Evolutionary conservation across 2,113 vertebrate genomes (phyloP), one percentile per base, ranked within the genome.

Genomic region (Eubucco bourcierii): DNA sequence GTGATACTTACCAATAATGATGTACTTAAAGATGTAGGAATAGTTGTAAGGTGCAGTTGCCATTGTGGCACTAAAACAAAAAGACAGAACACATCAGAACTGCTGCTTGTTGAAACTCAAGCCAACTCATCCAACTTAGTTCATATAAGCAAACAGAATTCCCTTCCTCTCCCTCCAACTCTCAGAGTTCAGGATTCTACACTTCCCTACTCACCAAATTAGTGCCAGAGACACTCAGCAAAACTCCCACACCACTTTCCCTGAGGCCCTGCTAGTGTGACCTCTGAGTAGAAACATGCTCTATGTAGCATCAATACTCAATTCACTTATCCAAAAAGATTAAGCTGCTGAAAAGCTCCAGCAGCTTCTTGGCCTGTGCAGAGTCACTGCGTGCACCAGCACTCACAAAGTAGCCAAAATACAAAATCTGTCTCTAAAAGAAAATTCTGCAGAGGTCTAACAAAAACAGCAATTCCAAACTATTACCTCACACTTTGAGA

Each of bases 21-120:
- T 99, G 97, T 99, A 99, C 91, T 99, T 99, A 97, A 99, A 99
- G 98, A 99, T 99, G 98, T 99, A 99, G 90, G 99, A 99, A 93
- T 99, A 99, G 98, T 99, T 99, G 98, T 99, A 99, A 74, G 99
- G 99, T 97, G 99, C 99, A 80, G 99, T 99, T 96, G 99, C 99
- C 99, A 99, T 99, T 96, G 97, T 98, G 98, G 98, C 96, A 94
- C 98, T 99, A 93, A 65, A 98, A 98, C 73, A 94, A 83, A 82
- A 88, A 77, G 80, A 82, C 0, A 92, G 16, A 94, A 34, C 27
- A 59, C 0, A 13, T 96, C 87, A 95, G 80, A 89, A 78, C 16
- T 20, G 52, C 28, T 50, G 7, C 27, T 72, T 68, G 34, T 21
- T 72, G 50, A 14, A 81, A 66, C 12, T 13, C 16, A 3, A 47